Percentiles rank a stretch among this genome's conserved stretches.
Evolutionary conservation across 2,888 invertebrate species (phyloP).

Genomic region (Acanthopleura granulata): DNA sequence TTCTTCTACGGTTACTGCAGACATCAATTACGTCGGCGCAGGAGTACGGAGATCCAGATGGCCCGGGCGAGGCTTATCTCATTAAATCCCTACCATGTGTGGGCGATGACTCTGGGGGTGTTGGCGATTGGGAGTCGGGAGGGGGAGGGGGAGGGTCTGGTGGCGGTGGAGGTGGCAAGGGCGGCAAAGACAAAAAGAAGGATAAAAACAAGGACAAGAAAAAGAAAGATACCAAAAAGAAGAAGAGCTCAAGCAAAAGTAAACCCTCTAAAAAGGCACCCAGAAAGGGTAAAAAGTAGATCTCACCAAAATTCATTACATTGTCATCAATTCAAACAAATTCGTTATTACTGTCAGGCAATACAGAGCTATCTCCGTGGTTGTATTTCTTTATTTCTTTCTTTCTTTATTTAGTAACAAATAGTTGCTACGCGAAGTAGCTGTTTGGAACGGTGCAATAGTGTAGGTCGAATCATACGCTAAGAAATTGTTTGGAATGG

Average conservation of each 20-base stretch:
- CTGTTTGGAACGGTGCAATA: too few relatives aligned
- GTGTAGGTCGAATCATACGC: too few relatives aligned
- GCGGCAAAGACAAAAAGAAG: slow-evolving; percentile 9
- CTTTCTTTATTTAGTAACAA: too few relatives aligned
- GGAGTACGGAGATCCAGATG: slow-evolving; percentile 41
- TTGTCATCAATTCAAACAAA: too few relatives aligned
- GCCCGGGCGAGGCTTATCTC: slow-evolving; percentile 35
- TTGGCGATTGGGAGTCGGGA: slow-evolving; percentile 13
- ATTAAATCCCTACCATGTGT: slow-evolving; percentile 24
- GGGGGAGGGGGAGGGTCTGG: slow-evolving; percentile 23
- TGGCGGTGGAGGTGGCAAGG: slow-evolving; percentile 7
- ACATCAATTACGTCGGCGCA: slow-evolving; percentile 47
- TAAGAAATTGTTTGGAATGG: too few relatives aligned
- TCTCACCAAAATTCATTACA: too few relatives aligned
- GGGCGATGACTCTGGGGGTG: slow-evolving; percentile 9
- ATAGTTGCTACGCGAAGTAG: too few relatives aligned
- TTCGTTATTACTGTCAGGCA: too few relatives aligned
- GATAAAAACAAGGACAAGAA: slow-evolving; percentile 24
- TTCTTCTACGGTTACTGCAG: slow-evolving; percentile 46
- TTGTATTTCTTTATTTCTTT: too few relatives aligned
- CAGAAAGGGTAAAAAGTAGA: neutral
- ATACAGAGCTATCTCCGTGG: too few relatives aligned
- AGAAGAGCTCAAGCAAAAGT: slow-evolving; percentile 26
- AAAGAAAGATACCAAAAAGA: slow-evolving; percentile 24
- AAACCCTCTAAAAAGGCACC: neutral